Base-by-base conservation (phyloP, 2,888 invertebrate genomes). In the Mythimna lalbum region DNA sequence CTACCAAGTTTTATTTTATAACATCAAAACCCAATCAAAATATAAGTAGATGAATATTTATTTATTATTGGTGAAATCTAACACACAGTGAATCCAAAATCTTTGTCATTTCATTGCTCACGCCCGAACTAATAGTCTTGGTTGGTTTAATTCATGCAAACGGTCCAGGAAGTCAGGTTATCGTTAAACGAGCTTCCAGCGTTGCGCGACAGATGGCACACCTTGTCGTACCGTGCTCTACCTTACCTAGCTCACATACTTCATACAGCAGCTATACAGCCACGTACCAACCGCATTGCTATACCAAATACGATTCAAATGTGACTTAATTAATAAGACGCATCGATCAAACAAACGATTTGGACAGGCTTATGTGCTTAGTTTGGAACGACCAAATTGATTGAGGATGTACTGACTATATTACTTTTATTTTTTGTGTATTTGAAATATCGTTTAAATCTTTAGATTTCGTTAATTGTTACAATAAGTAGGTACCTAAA, bases 161-260 rank as follows among this genome's bases (percentile, higher is more conserved):
- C 65, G 73, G 72, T 63, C 50, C 73, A 77, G 75, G 82, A 80
- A 86, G 76, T 76, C 31, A 53, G 57, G 73, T 81, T 74, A 63
- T 64, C 71, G 80, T 73, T 81, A 81, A 78, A 87, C 78, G 83
- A 88, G 92, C 88, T 92, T 86, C 86, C 76, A 80, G 62, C 73
- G 69, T 62, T 49, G 56, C 53, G 73, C 92, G 88, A 89, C 87
- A 94, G 94, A 94, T 94, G 94, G 93, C 94, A 87, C 70, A 68
- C 86, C 81, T 81, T 78, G 89, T 86, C 47, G 66, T 21, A 69
- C 61, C 52, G 49, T 53, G 67, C 52, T 57, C 21, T 52, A 62
- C 39, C 55, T 61, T 31, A 17, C 10, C 61, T 55, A 61, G 27
- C 17, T 49, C 9, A 55, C 10, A 27, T n/a, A 19, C 10, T n/a